Base-by-base conservation (phyloP, 2,113 vertebrate species). In the Menura novaehollandiae region DNA sequence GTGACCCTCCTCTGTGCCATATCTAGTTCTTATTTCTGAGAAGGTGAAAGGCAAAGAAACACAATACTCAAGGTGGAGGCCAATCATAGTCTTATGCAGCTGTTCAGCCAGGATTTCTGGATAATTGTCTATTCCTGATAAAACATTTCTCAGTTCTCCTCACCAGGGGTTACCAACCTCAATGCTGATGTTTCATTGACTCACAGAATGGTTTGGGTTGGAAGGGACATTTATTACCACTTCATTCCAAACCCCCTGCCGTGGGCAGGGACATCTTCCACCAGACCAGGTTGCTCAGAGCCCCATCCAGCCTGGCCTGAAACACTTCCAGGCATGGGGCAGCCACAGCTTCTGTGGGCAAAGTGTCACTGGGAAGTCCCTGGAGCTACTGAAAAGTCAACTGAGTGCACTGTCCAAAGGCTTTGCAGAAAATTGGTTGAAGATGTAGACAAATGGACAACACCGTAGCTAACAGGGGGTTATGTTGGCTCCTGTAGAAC, bases 381-480 rank as follows among this genome's bases (percentile, higher is more conserved):
- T 32, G 22, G 85, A 91, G 59, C 66, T 27, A 53, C 53, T 80
- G 72, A 47, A 68, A 76, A 88, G 35, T 32, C 67, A 55, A 10
- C 52, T 30, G 43, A 2, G 2, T 47, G 64, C 26, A 8, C 41
- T 81, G 35, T 75, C 79, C 60, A 67, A 88, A 90, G 35, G 46
- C 67, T 80, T 58, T 47, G 41, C 56, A 79, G 89, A 58, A 80
- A 94, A 92, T 46, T 19, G 32, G 28, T 46, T 66, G 64, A 84
- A 93, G 85, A 95, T 72, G 64, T 9, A 87, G 92, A 91, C 49
- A 92, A 93, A 83, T 49, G 62, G 92, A 80, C 85, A 90, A 74
- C n/a, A 28, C 52, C 1, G 1, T 60, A 78, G 85, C 90, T 96
- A 96, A 95, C 52, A 60, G 60, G 80, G 88, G 92, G 88, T 87